Base-by-base conservation (phyloP, 2,888 invertebrate species). In the Glaucopsyche alexis region DNA sequence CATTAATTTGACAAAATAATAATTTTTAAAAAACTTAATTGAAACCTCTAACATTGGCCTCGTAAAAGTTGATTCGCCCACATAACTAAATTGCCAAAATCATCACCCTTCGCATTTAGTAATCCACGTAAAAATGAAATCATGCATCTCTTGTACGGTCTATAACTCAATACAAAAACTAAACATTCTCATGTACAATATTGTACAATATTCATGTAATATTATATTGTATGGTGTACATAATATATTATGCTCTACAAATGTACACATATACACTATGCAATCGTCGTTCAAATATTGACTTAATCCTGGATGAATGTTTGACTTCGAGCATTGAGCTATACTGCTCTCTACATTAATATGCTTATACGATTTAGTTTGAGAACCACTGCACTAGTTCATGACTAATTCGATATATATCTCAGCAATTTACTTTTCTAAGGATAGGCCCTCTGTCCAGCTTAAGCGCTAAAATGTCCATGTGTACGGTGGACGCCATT, bases 311-410 rank as follows among this genome's bases (percentile, higher is more conserved):
- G 29, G 29, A 38, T 38, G 13, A 14, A 60, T 29, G 60, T 60
- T 60, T 60, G 60, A 60, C 60, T 60, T 60, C 29, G 60, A 60
- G 19, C 60, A 60, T 14, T 29, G 60, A 60, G 7, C 60, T 60
- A 60, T 13, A 14, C 13, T 29, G 60, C 60, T 47, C 11, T 47
- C 11, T 60, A 13, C 6, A 19, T 11, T 19, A 55, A 16, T 55
- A 16, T 11, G 16, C 55, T 19, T 1, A 55, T 60, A 60, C 29
- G 29, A 60, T 60, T 60, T 29, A 60, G 60, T 60, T 60, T 29
- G 29, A 29, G 29, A 29, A 29, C 2, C 60, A 6, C 29, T 60
- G 29, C 60, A 14, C 60, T 14, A 6, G 19, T 5, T 29, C 19
- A 60, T 29, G 55, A 60, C 9, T 60, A 14, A 60, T 60, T 60